Percentiles rank a stretch among this genome's conserved stretches.
phyloP scores from a whole-genome alignment of 2,888 invertebrate genomes.

The Matsumyia berberina region DNA sequence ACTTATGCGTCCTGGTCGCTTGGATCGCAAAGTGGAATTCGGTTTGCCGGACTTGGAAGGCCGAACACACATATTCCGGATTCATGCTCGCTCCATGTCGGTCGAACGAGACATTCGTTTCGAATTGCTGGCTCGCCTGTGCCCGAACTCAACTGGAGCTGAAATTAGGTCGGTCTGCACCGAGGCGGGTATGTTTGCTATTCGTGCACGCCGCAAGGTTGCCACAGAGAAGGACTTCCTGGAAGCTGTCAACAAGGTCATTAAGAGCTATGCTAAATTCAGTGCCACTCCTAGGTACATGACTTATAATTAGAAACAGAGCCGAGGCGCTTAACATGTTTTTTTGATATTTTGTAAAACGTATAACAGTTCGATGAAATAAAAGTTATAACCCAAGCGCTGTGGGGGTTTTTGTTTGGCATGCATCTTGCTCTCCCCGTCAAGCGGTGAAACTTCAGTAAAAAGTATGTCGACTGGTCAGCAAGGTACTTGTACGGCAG shows the following conservation, averaged over 20 bases:
- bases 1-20: conserved; percentile 97
- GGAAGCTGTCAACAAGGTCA: conserved; percentile 99
- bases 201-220: conserved; percentile 98
- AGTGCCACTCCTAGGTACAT: conserved; percentile 97
- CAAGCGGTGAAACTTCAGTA: no score
- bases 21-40: conserved; percentile 99
- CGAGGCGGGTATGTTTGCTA: conserved; percentile 99
- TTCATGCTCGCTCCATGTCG: conserved; percentile 99
- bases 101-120: conserved; percentile 99
- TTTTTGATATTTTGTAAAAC: conserved; percentile 4
- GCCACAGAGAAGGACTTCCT: conserved; percentile 99
- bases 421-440: no score
- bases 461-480: no score
- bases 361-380: neutral
- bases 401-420: no score
- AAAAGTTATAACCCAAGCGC: neutral
- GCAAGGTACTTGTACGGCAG: no score
- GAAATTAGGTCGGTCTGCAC: conserved; percentile 97
- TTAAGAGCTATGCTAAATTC: conserved; percentile 97
- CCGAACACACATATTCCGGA: conserved; percentile 98
- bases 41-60: conserved; percentile 99
- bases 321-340: neutral
- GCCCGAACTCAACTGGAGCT: conserved; percentile 98
- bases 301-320: conserved; percentile 93
- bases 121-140: conserved; percentile 97